These are phyloP conservation scores for Tethya wilhelma DNA, from an alignment of 37 sponge, comb jelly and placozoan species.

Conservation along the genomic window DNA sequence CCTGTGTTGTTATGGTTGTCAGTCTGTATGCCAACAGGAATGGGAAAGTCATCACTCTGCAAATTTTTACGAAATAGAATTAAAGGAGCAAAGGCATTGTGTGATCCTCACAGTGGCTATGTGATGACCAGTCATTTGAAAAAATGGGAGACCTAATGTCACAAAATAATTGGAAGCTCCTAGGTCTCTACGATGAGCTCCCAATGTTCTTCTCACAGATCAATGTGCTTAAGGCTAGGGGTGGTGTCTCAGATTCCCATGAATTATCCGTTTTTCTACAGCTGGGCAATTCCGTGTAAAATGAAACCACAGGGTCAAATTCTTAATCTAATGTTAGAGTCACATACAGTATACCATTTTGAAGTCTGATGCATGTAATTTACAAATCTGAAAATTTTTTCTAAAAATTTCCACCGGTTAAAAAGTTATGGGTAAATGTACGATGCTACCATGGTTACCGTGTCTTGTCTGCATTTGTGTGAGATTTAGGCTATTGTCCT, in stretches of 20 bases:
- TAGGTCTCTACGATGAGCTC: background rate
- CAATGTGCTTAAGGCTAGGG: background rate
- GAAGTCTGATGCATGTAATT: slow-evolving; percentile 35
- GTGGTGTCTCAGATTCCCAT: background rate
- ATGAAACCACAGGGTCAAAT: slow-evolving; percentile 16
- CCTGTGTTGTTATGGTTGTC: slow-evolving; percentile 38
- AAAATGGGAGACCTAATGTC: background rate
- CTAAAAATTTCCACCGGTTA: background rate
- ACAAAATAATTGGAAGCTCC: background rate
- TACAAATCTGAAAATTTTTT: background rate
- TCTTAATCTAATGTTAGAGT: background rate
- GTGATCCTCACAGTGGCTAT: background rate
- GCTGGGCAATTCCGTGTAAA: slow-evolving; percentile 35
- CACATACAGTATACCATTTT: slow-evolving; percentile 24
- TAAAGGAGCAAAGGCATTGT: background rate
- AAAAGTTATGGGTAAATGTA: slow-evolving; percentile 16
- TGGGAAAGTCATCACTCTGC: slow-evolving; percentile 29
- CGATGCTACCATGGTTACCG: background rate
- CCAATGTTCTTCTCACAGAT: background rate
- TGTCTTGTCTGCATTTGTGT: too few relatives aligned
- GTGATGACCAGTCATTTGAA: background rate
- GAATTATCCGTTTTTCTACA: background rate
- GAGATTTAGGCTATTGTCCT: too few relatives aligned
- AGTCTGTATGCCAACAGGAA: slow-evolving; percentile 46
- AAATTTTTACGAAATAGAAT: background rate